Conservation (phyloP, 2,113 vertebrate species). For the Eupsittula cactorum region DNA sequence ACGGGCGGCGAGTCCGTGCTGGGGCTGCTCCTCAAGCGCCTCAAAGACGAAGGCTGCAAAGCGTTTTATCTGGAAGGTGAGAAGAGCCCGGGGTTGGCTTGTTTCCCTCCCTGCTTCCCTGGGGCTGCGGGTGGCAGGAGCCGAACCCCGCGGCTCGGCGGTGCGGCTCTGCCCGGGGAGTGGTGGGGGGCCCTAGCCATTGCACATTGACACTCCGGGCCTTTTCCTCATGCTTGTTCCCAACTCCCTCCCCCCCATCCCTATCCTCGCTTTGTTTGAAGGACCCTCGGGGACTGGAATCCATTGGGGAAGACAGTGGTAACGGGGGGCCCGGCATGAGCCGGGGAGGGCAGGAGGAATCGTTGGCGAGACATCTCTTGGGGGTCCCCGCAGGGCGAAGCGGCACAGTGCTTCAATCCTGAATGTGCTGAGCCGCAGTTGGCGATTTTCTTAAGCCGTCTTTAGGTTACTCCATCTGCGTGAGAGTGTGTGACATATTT, state of each 20-base stretch:
- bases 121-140: too few relatives aligned
- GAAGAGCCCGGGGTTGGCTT: neutral
- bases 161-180: neutral
- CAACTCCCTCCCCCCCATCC: accelerated
- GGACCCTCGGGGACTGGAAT: neutral
- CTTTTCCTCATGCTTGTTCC: neutral
- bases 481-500: neutral
- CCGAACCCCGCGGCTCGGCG: neutral
- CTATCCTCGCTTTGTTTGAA: neutral
- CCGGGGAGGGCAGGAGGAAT: neutral
- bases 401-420: neutral
- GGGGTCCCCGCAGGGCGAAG: neutral
- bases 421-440: neutral
- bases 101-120: neutral
- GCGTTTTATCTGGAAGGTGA: constrained; percentile 94
- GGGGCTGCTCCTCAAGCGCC: constrained; percentile 90
- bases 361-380: neutral
- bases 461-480: neutral
- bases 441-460: neutral
- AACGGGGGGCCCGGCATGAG: neutral
- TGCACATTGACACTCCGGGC: neutral
- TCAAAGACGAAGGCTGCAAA: constrained; percentile 93
- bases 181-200: neutral
- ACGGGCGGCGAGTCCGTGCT: constrained; percentile 89
- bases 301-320: neutral